Conservation (phyloP, 2,888 invertebrate genomes). For the Eueremaeus valkanovi region DNA sequence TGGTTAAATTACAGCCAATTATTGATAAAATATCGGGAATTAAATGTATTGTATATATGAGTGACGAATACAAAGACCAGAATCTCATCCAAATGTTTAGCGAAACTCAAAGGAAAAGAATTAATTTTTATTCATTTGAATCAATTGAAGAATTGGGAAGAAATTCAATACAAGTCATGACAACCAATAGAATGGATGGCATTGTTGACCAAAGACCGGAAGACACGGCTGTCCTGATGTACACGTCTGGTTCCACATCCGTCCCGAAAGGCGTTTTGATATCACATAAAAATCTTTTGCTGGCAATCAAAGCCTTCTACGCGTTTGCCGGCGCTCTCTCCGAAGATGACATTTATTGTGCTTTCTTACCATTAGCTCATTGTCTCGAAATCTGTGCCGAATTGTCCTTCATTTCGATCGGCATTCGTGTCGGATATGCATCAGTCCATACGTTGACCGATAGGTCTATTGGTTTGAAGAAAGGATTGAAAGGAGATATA, state of each 20-base stretch:
- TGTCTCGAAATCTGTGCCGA: conserved; percentile 88
- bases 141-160: conserved; percentile 68
- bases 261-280: conserved; percentile 52
- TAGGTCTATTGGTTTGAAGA: conserved; percentile 85
- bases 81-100: neutral
- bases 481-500: conserved; percentile 91
- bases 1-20: conserved; percentile 95
- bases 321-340: no score
- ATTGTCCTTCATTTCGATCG: conserved; percentile 72
- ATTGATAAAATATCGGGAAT: conserved; percentile 69
- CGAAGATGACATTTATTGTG: conserved; percentile 81
- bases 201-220: conserved; percentile 55
- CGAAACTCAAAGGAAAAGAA: conserved; percentile 42
- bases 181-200: neutral
- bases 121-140: no score
- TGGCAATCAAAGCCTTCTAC: conserved; percentile 41
- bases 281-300: conserved; percentile 46
- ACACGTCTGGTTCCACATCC: conserved; percentile 80
- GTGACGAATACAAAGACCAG: no score
- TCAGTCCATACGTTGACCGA: conserved; percentile 74
- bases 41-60: conserved; percentile 58
- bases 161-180: no score
- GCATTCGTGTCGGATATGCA: conserved; percentile 92
- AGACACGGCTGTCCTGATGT: conserved; percentile 96
- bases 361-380: conserved; percentile 93